Percentiles rank a stretch among this genome's conserved stretches.
Evolutionary conservation across 2,113 vertebrate species (phyloP).

Genomic region (Scomber scombrus): DNA sequence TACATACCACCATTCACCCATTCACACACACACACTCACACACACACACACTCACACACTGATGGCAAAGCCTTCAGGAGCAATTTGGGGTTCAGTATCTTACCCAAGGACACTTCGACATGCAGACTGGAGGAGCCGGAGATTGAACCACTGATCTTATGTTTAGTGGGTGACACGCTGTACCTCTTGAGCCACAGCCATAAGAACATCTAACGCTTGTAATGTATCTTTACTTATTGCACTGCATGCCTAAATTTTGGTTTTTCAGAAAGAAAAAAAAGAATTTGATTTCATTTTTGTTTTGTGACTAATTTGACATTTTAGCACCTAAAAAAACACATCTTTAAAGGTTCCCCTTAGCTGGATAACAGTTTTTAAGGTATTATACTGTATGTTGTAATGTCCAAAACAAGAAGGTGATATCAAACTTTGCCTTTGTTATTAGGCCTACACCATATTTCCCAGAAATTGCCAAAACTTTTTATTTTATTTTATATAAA

Average conservation of each 20-base stretch:
- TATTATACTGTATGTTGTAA: not conserved
- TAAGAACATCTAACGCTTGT: conserved; percentile 31
- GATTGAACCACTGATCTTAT: too few species aligned
- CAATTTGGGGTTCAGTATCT: too few species aligned
- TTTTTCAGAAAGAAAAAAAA: too few species aligned
- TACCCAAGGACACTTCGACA: too few species aligned
- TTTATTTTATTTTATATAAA: not conserved
- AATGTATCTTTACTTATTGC: not conserved
- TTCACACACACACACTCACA: too few species aligned
- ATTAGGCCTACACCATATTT: too few species aligned
- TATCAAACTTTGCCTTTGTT: not conserved
- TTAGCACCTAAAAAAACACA: not conserved
- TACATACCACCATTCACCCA: too few species aligned
- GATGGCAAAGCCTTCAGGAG: too few species aligned
- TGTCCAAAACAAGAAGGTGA: not conserved
- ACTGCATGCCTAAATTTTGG: not conserved
- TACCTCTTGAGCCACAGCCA: too few species aligned
- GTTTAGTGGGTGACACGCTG: too few species aligned
- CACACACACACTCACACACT: too few species aligned
- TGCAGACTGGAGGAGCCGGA: too few species aligned
- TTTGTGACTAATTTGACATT: conserved; percentile 17
- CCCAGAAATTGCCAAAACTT: not conserved
- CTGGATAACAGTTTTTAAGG: not conserved
- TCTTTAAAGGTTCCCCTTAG: not conserved
- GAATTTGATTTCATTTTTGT: not conserved